These are phyloP conservation scores for Carcinoscorpius rotundicauda DNA, from an alignment of 1,140 invertebrate species.

Conservation along the genomic window DNA sequence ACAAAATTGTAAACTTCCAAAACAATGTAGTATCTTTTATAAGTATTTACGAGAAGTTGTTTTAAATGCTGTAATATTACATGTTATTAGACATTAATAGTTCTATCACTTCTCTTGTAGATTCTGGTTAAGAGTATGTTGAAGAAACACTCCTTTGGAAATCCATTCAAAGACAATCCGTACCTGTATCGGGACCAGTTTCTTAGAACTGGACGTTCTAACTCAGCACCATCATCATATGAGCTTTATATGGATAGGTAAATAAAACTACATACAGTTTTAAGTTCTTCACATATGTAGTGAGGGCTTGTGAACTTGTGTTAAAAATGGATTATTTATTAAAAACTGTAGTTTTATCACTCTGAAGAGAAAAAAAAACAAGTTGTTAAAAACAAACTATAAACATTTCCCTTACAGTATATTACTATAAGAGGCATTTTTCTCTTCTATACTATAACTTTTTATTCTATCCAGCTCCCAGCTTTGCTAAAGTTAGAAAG, in stretches of 20 bases:
- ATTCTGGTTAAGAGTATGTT: slow-evolving; percentile 91
- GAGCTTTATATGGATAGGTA: slow-evolving; percentile 40
- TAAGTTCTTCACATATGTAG: too few relatives aligned
- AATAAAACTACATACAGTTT: slow-evolving; percentile 5
- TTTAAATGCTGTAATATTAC: background rate
- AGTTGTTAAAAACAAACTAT: too few relatives aligned
- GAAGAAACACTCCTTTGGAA: slow-evolving; percentile 84
- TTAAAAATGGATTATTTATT: too few relatives aligned
- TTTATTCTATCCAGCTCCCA: too few relatives aligned
- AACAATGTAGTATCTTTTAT: background rate
- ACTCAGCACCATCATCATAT: slow-evolving; percentile 60
- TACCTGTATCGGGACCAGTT: slow-evolving; percentile 26
- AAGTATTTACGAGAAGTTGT: background rate
- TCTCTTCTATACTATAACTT: too few relatives aligned
- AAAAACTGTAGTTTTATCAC: too few relatives aligned
- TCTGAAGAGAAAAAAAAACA: too few relatives aligned
- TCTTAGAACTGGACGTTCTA: slow-evolving; percentile 46
- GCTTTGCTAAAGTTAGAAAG: too few relatives aligned
- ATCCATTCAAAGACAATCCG: slow-evolving; percentile 33
- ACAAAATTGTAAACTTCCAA: too few relatives aligned
- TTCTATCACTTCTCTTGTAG: slow-evolving; percentile 22
- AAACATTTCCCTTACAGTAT: too few relatives aligned
- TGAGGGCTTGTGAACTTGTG: too few relatives aligned
- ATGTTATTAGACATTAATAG: slow-evolving; percentile 4
- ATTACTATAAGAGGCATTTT: too few relatives aligned